These are phyloP conservation scores for Halcyon chelicuti DNA, from an alignment of 2,797 vertebrate species.

Conservation along the genomic window DNA sequence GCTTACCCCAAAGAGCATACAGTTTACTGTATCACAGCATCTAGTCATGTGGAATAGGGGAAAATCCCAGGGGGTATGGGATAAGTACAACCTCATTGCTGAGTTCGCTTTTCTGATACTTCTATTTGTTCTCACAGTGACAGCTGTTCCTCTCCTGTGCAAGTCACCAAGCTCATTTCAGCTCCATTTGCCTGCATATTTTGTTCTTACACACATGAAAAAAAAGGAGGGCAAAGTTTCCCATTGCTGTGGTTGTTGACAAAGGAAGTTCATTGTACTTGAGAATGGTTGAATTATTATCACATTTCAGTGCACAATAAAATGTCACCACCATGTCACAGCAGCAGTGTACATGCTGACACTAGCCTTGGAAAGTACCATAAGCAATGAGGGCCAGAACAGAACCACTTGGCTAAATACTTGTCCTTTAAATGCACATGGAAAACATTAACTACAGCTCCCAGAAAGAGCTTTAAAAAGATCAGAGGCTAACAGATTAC, in stretches of 20 bases:
- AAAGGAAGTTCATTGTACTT: not conserved
- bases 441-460: not conserved
- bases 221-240: constrained; percentile 25
- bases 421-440: not conserved
- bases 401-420: not conserved
- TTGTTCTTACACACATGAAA: not conserved
- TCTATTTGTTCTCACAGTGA: not conserved
- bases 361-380: not conserved
- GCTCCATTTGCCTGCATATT: not conserved
- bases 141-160: not conserved
- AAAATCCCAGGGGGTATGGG: not conserved
- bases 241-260: not conserved
- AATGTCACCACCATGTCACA: not conserved
- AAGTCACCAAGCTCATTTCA: not conserved
- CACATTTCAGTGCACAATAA: not conserved
- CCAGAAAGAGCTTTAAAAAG: not conserved
- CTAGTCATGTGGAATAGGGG: not conserved
- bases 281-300: constrained; percentile 39
- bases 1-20: not conserved
- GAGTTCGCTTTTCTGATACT: not conserved
- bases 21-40: not conserved
- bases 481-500: not conserved
- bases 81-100: not conserved
- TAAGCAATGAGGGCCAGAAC: not conserved
- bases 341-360: not conserved